Base-by-base conservation (phyloP, 2,797 vertebrate species). In the Lates japonicus region DNA sequence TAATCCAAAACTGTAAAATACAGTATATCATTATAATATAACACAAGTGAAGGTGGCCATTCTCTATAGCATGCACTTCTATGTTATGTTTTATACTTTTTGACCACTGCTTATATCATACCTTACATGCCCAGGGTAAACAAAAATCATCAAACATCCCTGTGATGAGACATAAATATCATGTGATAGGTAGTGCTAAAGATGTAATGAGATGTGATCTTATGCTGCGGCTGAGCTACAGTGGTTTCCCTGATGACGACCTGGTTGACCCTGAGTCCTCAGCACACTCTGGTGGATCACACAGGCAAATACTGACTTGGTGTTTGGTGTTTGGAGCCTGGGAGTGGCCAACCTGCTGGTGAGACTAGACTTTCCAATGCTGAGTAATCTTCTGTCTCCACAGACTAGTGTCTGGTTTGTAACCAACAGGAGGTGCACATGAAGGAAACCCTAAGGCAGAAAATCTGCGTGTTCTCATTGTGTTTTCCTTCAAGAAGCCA, bases 261-360 rank as follows among this genome's bases (percentile, higher is more conserved):
- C 84, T 76, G 65, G 57, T 79, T 88, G 88, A 92, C 86, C 83
- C 64, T 90, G 83, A 91, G 82, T 29, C 49, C 88, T 87, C 78
- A 90, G 91, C 84, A 88, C 91, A 87, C 86, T 86, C 91, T 90
- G 88, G 74, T 86, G 88, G 87, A 87, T 67, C 84, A 77, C 74
- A 75, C 22, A 70, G 85, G 89, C 83, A 93, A 87, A 85, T 75
- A 79, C 86, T 74, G 39, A 76, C 52, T 8, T 76, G 29, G 72
- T 81, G 70, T 87, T 12, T 77, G 29, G 71, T 78, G 72, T 85
- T 59, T 69, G 68, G 73, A 87, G 67, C 78, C 74, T 74, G 79
- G 81, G 79, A 87, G 83, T 67, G 80, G 81, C 77, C 74, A 35
- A 78, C 55, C 77, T 86, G 74, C 74, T 80, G 76, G 58, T 80